Base-by-base conservation (phyloP, 1,140 invertebrate species). In the Phymastichus coffea region DNA sequence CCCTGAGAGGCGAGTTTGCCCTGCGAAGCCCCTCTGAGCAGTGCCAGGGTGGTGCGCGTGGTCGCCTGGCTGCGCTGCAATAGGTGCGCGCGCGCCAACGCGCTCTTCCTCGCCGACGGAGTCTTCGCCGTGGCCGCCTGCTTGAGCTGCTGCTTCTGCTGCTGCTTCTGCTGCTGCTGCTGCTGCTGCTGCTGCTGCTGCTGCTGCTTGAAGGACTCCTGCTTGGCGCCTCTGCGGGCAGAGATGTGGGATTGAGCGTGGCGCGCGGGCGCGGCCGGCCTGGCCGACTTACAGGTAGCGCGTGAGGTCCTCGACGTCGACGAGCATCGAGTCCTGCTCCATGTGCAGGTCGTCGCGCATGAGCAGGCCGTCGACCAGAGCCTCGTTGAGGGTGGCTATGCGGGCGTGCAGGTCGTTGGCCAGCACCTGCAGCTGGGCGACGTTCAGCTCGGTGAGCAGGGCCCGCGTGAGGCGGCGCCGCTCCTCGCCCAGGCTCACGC, bases 301-400 rank as follows among this genome's bases (percentile, higher is more conserved):
- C 28, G 93, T 95, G 38, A 97, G 83, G 81, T 98, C 95, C 80
- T 98, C 95, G 65, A 97, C 95, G 74, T 98, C 94, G 4, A 97
- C 94, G 55, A 98, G 84, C 91, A 95, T 95, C 14, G 95, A 96
- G 78, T 98, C 95, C 79, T 97, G 95, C 64, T 94, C 91, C 94
- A 97, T 97, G 77, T 97, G 93, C 15, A 97, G 80, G 75, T 97
- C 94, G 82, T 97, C 94, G 65, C 94, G 82, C 64, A 92, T 88
- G 80, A 97, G 87, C 56, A 97, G 78, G 65, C 93, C 84, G 71
- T 91, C 87, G 3, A 97, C 93, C 26, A 97, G 80, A 41, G 88
- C 86, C 75, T 95, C 93, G 78, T 97, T 97, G 55, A 96, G 78
- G 57, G 83, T 89, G 82, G 95, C 94, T 72, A 98, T 97, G 80